Conservation (phyloP, 1,140 invertebrate genomes). For the Uloborus diversus region DNA sequence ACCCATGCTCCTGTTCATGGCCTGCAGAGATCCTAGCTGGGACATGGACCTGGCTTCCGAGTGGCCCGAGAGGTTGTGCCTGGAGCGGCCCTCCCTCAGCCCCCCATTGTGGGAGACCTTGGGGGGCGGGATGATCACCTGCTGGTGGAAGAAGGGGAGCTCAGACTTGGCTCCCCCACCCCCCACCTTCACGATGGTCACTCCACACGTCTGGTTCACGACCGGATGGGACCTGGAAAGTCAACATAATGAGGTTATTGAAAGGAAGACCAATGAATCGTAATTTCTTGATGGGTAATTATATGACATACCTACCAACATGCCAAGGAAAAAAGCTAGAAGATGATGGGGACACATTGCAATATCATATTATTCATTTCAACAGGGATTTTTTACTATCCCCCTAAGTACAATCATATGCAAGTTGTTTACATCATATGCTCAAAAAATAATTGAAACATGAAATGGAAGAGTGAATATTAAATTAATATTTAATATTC, state of each 20-base stretch:
- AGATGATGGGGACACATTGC: no score
- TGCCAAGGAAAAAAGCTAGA: background rate
- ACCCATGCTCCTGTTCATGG: constrained; percentile 51
- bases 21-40: constrained; percentile 57
- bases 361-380: no score
- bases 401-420: no score
- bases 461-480: no score
- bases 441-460: no score
- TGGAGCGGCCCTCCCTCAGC: constrained; percentile 34
- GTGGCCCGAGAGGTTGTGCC: constrained; percentile 39
- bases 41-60: constrained; percentile 53
- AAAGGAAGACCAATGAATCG: no score
- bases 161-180: constrained; percentile 64
- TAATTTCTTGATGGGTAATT: no score
- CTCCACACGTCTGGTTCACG: constrained; percentile 75
- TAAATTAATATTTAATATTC: no score
- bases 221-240: constrained; percentile 3
- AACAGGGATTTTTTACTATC: no score
- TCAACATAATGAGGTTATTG: no score
- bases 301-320: background rate
- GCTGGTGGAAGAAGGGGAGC: background rate
- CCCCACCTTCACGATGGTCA: constrained; percentile 79
- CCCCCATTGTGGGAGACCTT: constrained; percentile 34
- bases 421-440: no score
- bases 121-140: background rate